Evolutionary conservation across 2,888 invertebrate species (phyloP).

Genomic region (Archaeoteleia sp.): DNA sequence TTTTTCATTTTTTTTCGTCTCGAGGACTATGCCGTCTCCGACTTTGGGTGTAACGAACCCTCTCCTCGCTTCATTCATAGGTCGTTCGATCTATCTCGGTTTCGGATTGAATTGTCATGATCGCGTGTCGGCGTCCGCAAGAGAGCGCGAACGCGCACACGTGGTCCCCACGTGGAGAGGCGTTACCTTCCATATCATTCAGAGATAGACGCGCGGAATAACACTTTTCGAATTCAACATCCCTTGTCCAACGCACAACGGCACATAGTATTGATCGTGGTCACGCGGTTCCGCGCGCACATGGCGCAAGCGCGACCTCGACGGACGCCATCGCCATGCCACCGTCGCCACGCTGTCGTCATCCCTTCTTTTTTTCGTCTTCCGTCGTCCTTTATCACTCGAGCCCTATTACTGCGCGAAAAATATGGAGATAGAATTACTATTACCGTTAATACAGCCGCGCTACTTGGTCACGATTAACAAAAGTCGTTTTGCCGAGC

Average conservation of each 20-base stretch:
- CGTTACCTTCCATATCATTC: constrained; percentile 75
- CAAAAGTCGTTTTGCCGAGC: no score
- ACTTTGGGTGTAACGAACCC: constrained; percentile 38
- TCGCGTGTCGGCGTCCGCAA: constrained; percentile 55
- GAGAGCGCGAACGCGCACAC: constrained; percentile 69
- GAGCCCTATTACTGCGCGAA: constrained; percentile 1
- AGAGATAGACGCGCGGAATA: constrained; percentile 75
- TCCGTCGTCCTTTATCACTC: constrained; percentile 39
- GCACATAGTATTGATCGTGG: constrained; percentile 69
- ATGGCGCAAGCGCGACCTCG: constrained; percentile 76
- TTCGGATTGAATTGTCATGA: constrained; percentile 49
- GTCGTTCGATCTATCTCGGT: constrained; percentile 43
- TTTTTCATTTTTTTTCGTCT: constrained; percentile 9
- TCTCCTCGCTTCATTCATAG: constrained; percentile 24
- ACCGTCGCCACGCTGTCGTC: constrained; percentile 75
- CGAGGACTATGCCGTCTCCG: constrained; percentile 14
- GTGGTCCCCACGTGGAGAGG: constrained; percentile 73
- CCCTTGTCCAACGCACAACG: constrained; percentile 67
- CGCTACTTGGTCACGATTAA: neutral
- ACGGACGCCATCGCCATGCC: constrained; percentile 74
- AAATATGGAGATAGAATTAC: neutral
- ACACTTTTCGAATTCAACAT: constrained; percentile 75
- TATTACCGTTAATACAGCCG: no score
- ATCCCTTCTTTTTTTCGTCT: constrained; percentile 58
- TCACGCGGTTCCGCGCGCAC: constrained; percentile 76